A percentile compares a stretch with the other conserved stretches of the same genome.
Conservation (phyloP, 2,797 vertebrate species). For the Netta rufina region DNA sequence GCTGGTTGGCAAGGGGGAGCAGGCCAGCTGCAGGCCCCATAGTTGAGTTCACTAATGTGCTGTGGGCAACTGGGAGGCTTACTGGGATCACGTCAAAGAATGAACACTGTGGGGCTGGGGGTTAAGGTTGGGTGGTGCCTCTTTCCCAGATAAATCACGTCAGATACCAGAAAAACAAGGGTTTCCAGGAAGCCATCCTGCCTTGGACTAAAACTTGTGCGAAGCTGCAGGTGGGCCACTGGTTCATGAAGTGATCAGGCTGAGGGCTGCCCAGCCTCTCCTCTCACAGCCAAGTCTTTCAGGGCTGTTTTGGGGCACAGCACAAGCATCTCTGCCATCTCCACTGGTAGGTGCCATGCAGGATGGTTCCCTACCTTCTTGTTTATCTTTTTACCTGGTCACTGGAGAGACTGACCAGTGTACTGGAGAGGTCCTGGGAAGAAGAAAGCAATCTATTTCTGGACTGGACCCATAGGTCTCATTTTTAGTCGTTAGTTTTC, state of each 20-base stretch:
- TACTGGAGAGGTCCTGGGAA: neutral
- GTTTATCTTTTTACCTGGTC: neutral
- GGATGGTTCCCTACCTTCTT: neutral
- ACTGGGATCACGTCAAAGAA: fast-evolving
- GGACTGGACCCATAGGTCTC: neutral
- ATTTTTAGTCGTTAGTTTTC: neutral
- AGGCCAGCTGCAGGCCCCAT: neutral
- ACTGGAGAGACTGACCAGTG: neutral
- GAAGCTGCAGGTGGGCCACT: neutral
- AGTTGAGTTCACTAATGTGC: neutral
- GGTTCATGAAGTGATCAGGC: neutral
- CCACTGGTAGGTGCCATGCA: neutral
- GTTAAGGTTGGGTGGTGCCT: neutral
- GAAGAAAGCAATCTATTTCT: neutral
- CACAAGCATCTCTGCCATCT: neutral
- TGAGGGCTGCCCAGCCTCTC: neutral
- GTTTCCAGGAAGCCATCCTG: neutral
- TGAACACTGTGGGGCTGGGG: fast-evolving
- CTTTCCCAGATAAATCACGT: neutral
- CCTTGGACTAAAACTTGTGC: neutral
- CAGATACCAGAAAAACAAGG: neutral
- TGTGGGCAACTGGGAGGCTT: neutral
- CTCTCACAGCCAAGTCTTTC: neutral
- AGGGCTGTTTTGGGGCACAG: neutral
- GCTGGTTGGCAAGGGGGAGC: neutral